phyloP scores from a whole-genome alignment of 92 coral and sea anemone genomes.

The Palythoa grandiflora region DNA sequence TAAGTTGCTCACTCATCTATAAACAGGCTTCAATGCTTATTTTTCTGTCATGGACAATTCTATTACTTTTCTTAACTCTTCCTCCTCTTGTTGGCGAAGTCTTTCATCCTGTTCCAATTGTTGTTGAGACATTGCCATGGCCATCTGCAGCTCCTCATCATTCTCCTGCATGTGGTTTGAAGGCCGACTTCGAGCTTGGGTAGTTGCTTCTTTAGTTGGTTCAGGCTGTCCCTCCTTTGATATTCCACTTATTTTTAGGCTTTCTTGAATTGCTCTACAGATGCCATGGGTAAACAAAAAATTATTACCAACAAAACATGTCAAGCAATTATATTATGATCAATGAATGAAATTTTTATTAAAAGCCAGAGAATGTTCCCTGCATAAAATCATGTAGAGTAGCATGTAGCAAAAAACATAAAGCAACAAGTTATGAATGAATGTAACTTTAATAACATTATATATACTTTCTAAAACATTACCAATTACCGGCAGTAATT shows the following conservation, averaged over 20 bases:
- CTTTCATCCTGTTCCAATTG: constrained; percentile 77
- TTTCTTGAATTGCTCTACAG: constrained; percentile 91
- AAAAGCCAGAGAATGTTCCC: no score
- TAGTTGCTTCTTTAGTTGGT: constrained; percentile 19
- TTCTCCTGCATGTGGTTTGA: not conserved
- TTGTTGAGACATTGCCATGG: constrained; percentile 92
- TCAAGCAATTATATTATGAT: no score
- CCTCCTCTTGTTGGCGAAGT: constrained; percentile 85
- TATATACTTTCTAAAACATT: no score
- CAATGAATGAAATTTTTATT: no score
- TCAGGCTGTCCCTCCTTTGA: constrained; percentile 50
- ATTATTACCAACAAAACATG: no score
- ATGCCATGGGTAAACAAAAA: no score
- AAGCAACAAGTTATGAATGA: no score
- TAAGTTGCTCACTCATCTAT: not conserved
- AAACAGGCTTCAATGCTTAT: constrained; percentile 22
- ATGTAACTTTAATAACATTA: no score
- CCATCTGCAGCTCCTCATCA: constrained; percentile 92
- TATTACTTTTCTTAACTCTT: constrained; percentile 80
- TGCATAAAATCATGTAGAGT: no score
- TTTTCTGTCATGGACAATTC: constrained; percentile 89
- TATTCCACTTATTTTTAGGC: constrained; percentile 66
- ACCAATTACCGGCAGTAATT: no score
- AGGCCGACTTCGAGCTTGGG: not conserved
- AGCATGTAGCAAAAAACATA: no score